A percentile compares a stretch with the other conserved stretches of the same genome.
These are phyloP conservation scores for Anorthoa munda DNA, from an alignment of 2,888 invertebrate species.

Conservation along the genomic window DNA sequence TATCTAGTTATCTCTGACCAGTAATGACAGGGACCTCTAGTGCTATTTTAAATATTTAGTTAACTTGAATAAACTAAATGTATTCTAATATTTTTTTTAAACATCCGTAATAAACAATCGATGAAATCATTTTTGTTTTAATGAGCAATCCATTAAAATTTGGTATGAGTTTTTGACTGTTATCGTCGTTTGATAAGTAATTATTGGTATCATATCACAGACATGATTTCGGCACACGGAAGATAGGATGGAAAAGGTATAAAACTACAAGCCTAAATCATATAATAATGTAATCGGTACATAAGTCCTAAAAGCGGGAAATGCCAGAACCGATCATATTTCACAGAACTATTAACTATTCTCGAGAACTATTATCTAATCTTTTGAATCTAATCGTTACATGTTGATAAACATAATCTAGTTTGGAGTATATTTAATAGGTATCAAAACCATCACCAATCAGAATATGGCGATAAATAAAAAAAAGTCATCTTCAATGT, in stretches of 20 bases:
- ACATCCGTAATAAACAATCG: too few species aligned
- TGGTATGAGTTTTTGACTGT: background rate
- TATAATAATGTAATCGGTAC: background rate
- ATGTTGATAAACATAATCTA: constrained; percentile 14
- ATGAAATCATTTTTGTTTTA: constrained; percentile 2
- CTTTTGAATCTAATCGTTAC: constrained; percentile 40
- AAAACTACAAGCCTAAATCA: constrained; percentile 2
- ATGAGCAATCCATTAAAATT: background rate
- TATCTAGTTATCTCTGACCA: too few species aligned
- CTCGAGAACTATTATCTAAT: too few species aligned
- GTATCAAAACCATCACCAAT: background rate
- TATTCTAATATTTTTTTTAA: too few species aligned
- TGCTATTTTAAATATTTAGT: too few species aligned
- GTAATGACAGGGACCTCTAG: background rate
- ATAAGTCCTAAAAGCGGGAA: constrained; percentile 7
- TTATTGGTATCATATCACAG: background rate
- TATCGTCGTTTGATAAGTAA: background rate
- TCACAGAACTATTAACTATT: constrained; percentile 13
- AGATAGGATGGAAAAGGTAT: background rate
- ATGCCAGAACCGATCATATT: constrained; percentile 22
- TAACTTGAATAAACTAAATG: too few species aligned
- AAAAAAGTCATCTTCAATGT: background rate
- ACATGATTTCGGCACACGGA: background rate
- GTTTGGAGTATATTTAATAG: background rate
- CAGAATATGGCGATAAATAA: background rate